Evolutionary conservation across 2,888 invertebrate genomes (phyloP).

Genomic region (Clostera curtula): DNA sequence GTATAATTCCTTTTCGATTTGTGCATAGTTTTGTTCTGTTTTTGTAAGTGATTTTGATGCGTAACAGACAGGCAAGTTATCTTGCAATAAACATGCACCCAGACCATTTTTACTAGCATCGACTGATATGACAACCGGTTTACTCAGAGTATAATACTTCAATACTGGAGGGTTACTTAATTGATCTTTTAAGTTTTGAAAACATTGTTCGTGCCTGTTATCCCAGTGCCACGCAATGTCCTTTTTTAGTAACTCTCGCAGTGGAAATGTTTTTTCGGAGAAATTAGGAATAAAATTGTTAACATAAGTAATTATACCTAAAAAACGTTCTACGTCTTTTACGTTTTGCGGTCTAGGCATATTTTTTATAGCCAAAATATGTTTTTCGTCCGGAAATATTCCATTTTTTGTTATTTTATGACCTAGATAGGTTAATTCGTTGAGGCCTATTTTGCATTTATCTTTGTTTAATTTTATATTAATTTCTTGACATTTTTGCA

Average conservation of each 20-base stretch:
- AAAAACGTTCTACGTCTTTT: neutral
- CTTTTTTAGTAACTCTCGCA: neutral
- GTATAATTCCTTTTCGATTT: constrained; percentile 15
- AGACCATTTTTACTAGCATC: too few species aligned
- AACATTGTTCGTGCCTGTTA: neutral
- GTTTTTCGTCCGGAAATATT: neutral
- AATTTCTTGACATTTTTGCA: neutral
- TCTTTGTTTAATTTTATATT: too few species aligned
- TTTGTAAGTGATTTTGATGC: constrained; percentile 9
- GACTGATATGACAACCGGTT: too few species aligned
- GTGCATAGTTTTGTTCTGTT: constrained; percentile 11
- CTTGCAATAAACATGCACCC: constrained; percentile 1
- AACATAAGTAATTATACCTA: neutral
- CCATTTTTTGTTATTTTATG: too few species aligned
- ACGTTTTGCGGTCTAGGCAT: neutral
- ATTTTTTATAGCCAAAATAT: neutral
- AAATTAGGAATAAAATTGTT: neutral
- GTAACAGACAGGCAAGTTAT: constrained; percentile 9
- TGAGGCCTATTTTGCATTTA: neutral
- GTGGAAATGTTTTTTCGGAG: neutral
- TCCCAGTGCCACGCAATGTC: neutral
- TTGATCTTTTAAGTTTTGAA: neutral
- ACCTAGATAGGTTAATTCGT: neutral
- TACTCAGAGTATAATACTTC: constrained; percentile 2
- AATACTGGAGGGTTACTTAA: constrained; percentile 1